Base-by-base conservation (phyloP, 2,113 vertebrate genomes). In the Apodemus speciosus region DNA sequence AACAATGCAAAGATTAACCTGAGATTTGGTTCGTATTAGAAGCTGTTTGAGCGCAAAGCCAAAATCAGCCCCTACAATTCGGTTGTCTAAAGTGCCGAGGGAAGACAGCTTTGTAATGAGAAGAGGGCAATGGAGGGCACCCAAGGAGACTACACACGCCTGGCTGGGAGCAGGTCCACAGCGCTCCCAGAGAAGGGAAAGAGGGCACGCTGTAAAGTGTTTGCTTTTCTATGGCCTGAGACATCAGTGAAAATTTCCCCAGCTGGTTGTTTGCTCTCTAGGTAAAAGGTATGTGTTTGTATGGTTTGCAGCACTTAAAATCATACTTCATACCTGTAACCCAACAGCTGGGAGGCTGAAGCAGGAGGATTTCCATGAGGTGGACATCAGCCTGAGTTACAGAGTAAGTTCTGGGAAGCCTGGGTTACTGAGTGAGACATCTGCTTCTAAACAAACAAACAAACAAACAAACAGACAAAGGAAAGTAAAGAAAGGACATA, bases 1-100 rank as follows among this genome's bases (percentile, higher is more conserved):
- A 15, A 69, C 72, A 66, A 90, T 56, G 58, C 64, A 51, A 83
- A 96, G 86, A 93, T 80, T 88, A 92, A 85, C 88, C 83, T 69
- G 73, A 95, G 77, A 93, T 86, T 40, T 80, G 38, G 85, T 49
- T 71, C 62, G 51, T 10, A 40, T 10, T 11, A 46, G 38, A 66
- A 85, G 21, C 66, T 80, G 51, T 62, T 27, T 68, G 72, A 83
- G 92, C 53, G 76, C 40, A 79, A 87, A 68, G 79, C 38, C 84
- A 64, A 60, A 73, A 56, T 71, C 46, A 16, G 15, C 11, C 30
- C 11, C 53, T 38, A 32, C 51, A 27, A 46, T 9, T 89, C 6
- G 16, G 79, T 49, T 83, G 81, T 66, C 43, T 21, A 40, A 35
- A 77, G 49, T 38, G 25, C 9, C 53, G 43, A 49, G 51, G 51